Conservation (phyloP, 2,888 invertebrate genomes). For the Salpingus planirostris region DNA sequence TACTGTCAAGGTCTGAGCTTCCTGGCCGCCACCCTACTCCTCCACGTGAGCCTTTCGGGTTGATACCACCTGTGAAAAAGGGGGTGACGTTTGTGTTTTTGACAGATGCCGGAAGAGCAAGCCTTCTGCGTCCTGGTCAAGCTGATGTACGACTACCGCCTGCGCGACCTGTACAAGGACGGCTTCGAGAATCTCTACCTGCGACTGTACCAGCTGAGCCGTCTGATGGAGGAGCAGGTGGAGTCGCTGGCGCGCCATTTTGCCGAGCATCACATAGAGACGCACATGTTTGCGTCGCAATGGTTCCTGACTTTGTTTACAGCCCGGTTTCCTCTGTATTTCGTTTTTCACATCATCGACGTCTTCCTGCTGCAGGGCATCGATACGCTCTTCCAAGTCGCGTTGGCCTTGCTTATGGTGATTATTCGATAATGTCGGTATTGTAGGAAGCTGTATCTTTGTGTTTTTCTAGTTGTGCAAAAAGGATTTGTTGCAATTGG, state of each 20-base stretch:
- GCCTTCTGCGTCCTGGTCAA: conserved; percentile 95
- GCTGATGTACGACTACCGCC: conserved; percentile 92
- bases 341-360: conserved; percentile 95
- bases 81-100: too few species aligned
- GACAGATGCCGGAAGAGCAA: conserved; percentile 98
- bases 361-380: conserved; percentile 91
- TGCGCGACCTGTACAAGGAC: conserved; percentile 91
- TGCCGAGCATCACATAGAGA: conserved; percentile 74
- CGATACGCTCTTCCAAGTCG: conserved; percentile 93
- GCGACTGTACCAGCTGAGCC: conserved; percentile 88
- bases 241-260: conserved; percentile 76
- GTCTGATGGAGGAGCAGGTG: conserved; percentile 85
- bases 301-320: conserved; percentile 99
- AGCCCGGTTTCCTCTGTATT: conserved; percentile 92
- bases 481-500: conserved; percentile 82
- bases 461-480: conserved; percentile 57
- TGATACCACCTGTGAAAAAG: too few species aligned
- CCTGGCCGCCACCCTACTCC: conserved; percentile 86
- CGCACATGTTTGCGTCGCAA: conserved; percentile 98
- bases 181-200: conserved; percentile 95
- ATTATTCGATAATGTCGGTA: conserved; percentile 21
- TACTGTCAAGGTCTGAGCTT: conserved; percentile 99
- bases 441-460: too few species aligned
- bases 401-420: conserved; percentile 84
- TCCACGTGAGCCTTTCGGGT: conserved; percentile 76